These are phyloP conservation scores for Nomada hirtipes DNA, from an alignment of 2,888 invertebrate genomes.

Conservation along the genomic window DNA sequence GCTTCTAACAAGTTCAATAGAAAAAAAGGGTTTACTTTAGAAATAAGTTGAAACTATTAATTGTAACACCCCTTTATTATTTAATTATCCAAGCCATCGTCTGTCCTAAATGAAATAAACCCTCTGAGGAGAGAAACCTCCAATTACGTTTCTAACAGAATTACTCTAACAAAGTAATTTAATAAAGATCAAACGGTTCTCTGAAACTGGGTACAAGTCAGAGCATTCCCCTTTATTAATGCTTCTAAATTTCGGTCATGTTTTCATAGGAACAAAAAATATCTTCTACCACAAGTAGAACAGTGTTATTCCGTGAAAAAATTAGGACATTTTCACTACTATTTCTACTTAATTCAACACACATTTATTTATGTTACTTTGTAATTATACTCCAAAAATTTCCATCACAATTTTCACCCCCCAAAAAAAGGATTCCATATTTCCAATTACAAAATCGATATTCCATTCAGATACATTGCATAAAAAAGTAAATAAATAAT, in stretches of 20 bases:
- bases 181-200: slow-evolving; percentile 23
- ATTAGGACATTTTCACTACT: neutral
- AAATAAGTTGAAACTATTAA: neutral
- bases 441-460: no score
- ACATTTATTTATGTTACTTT: neutral
- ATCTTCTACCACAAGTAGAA: neutral
- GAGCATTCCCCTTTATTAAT: neutral
- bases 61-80: neutral
- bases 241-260: slow-evolving; percentile 17
- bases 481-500: neutral
- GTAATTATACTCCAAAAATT: no score
- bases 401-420: no score
- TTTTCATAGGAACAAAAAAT: slow-evolving; percentile 10
- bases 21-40: neutral
- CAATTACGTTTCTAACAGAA: slow-evolving; percentile 16
- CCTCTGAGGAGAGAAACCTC: neutral
- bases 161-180: slow-evolving; percentile 15
- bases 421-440: no score
- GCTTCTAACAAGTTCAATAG: neutral
- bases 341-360: neutral
- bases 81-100: slow-evolving; percentile 3
- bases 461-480: no score
- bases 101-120: slow-evolving; percentile 10
- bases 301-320: slow-evolving; percentile 7
- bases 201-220: neutral